Conservation (phyloP, 2,797 vertebrate species). For the Acrossocheilus fasciatus region DNA sequence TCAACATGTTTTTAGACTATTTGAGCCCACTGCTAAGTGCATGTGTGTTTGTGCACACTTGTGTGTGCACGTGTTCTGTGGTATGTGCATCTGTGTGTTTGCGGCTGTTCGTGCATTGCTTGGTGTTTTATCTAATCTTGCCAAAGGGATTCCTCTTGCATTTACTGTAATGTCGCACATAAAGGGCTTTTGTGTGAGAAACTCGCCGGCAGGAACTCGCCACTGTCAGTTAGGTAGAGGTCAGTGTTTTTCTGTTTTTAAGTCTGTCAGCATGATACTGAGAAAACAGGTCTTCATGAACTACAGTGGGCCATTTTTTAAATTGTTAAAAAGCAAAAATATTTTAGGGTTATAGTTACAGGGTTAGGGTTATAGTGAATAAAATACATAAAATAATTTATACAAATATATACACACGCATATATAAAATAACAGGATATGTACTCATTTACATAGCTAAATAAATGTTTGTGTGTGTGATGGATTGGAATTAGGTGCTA, state of each 20-base stretch:
- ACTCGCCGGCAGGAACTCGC: not conserved
- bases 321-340: not conserved
- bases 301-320: not conserved
- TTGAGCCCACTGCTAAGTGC: not conserved
- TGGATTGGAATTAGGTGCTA: not conserved
- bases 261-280: not conserved
- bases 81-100: conserved; percentile 54
- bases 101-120: conserved; percentile 1
- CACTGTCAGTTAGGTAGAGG: not conserved
- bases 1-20: not conserved
- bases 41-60: conserved; percentile 32
- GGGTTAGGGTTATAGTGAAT: too few species aligned
- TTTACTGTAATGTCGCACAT: conserved; percentile 34
- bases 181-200: conserved; percentile 38
- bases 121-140: conserved; percentile 32
- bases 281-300: not conserved
- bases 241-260: conserved; percentile 4
- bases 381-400: not conserved
- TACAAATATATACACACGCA: not conserved
- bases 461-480: not conserved
- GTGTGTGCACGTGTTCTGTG: conserved; percentile 27
- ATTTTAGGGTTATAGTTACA: not conserved
- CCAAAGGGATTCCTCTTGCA: conserved; percentile 40
- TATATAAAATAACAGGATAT: not conserved
- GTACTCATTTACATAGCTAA: not conserved